Evolutionary conservation across 2,113 vertebrate species (phyloP).

Genomic region (Oncorhynchus masou): DNA sequence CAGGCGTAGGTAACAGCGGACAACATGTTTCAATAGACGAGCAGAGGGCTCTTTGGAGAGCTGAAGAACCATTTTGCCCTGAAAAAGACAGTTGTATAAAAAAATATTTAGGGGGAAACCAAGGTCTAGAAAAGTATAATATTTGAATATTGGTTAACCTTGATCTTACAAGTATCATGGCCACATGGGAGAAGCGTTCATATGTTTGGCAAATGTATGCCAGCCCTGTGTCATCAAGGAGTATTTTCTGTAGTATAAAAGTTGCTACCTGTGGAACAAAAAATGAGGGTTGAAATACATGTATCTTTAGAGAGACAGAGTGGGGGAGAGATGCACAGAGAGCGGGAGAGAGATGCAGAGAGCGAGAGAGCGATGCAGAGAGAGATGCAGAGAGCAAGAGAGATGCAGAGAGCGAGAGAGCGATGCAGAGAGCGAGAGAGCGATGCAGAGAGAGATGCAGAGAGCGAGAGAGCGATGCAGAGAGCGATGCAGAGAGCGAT

Average conservation of each 20-base stretch:
- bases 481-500: no score
- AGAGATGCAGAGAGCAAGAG: no score
- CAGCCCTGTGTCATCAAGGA: conserved; percentile 95
- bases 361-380: no score
- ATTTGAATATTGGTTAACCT: neutral
- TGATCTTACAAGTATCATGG: conserved; percentile 92
- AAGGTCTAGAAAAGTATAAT: neutral
- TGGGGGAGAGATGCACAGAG: neutral
- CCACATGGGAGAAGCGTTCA: conserved; percentile 95
- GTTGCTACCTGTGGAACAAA: conserved; percentile 85
- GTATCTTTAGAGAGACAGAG: neutral
- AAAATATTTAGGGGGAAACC: neutral
- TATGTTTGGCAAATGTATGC: conserved; percentile 98
- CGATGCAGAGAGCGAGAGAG: no score
- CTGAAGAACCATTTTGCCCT: conserved; percentile 99
- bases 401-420: no score
- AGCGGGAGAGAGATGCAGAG: no score
- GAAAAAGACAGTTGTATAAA: conserved; percentile 1
- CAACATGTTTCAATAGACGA: conserved; percentile 92
- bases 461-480: no score
- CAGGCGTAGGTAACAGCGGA: conserved; percentile 96
- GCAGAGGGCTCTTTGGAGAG: conserved; percentile 96
- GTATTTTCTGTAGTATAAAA: conserved; percentile 97
- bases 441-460: accelerated
- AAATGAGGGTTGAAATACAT: neutral